Evolutionary conservation across 2,888 invertebrate genomes (phyloP).

Genomic region (Coelinius sp.): DNA sequence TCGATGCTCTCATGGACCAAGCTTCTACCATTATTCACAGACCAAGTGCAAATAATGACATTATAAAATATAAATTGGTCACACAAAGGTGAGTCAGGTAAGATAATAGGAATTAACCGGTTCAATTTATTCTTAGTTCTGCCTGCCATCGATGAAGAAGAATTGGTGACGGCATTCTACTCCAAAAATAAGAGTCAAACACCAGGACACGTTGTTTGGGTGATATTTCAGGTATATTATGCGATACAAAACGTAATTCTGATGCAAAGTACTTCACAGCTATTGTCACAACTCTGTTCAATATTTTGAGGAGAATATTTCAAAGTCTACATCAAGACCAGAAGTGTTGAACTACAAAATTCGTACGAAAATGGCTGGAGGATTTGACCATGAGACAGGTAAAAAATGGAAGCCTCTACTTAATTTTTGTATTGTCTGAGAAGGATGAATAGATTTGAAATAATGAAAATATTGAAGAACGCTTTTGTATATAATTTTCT

Average conservation of each 20-base stretch:
- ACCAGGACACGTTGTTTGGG: slow-evolving; percentile 40
- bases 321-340: slow-evolving; percentile 13
- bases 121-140: slow-evolving; percentile 32
- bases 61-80: neutral
- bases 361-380: slow-evolving; percentile 31
- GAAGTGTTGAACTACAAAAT: slow-evolving; percentile 47
- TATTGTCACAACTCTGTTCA: neutral
- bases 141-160: slow-evolving; percentile 32
- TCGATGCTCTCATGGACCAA: slow-evolving; percentile 44
- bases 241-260: neutral
- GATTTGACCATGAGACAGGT: neutral
- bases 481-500: no score
- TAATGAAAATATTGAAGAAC: no score
- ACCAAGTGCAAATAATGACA: slow-evolving; percentile 36
- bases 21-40: slow-evolving; percentile 39
- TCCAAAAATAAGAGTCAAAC: slow-evolving; percentile 37
- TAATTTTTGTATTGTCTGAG: no score
- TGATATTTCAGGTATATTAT: slow-evolving; percentile 40
- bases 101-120: neutral
- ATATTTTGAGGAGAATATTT: neutral
- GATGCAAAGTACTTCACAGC: neutral
- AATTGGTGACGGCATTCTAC: slow-evolving; percentile 32
- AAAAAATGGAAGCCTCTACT: no score
- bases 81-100: neutral
- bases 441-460: no score